These are phyloP conservation scores for Psophia crepitans DNA, from an alignment of 2,113 vertebrate species.

Conservation along the genomic window DNA sequence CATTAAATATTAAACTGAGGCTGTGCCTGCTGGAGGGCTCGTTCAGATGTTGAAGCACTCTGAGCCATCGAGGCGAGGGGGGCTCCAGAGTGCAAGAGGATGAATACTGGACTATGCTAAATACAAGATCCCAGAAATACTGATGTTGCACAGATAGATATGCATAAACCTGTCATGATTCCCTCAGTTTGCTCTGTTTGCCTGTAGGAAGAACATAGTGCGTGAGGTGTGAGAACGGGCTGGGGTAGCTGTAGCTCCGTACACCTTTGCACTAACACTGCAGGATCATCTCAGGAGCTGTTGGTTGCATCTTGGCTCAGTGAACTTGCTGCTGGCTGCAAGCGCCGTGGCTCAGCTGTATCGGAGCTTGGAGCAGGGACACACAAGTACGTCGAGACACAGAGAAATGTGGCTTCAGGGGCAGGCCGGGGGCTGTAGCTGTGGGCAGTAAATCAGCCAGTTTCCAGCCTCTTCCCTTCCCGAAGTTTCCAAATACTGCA, in stretches of 20 bases:
- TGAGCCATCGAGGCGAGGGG: neutral
- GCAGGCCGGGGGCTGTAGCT: neutral
- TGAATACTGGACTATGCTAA: neutral
- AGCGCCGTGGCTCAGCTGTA: neutral
- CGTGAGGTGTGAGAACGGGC: neutral
- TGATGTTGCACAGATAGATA: neutral
- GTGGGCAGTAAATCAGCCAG: neutral
- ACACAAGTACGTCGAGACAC: neutral
- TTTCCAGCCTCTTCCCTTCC: neutral
- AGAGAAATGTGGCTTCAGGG: neutral
- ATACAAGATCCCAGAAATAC: neutral
- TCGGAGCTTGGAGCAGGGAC: neutral
- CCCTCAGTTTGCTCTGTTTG: neutral
- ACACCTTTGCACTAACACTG: neutral
- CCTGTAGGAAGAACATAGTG: neutral
- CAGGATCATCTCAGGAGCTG: neutral
- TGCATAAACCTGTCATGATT: neutral
- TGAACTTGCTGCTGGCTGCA: neutral
- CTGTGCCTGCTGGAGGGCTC: neutral
- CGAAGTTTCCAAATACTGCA: neutral
- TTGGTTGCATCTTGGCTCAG: neutral
- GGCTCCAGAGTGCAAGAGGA: neutral
- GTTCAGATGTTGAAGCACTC: neutral
- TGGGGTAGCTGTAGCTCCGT: neutral
- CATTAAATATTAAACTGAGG: constrained; percentile 21